Evolutionary conservation across 2,113 vertebrate genomes (phyloP).

Genomic region (Dryoscopus gambensis): DNA sequence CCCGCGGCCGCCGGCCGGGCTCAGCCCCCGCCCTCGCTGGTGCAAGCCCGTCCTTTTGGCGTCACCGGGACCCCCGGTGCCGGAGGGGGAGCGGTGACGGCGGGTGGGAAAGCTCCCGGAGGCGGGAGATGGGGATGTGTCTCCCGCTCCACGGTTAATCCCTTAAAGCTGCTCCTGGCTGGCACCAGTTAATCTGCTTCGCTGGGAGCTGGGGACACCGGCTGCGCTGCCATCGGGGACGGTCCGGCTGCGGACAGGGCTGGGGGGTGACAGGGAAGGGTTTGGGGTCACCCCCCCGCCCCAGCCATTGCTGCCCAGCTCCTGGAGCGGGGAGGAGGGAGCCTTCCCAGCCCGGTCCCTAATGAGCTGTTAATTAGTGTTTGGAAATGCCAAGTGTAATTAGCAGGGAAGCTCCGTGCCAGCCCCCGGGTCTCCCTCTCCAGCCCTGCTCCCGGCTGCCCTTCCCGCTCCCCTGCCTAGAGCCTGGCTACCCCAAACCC

Average conservation of each 20-base stretch:
- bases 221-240: not conserved
- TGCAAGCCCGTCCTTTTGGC: rapidly evolving
- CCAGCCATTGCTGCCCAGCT: not conserved
- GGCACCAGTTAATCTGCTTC: slow-evolving; percentile 28
- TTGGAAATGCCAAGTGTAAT: slow-evolving; percentile 20
- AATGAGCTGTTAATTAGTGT: slow-evolving; percentile 41
- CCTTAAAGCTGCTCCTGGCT: not conserved
- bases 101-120: not conserved
- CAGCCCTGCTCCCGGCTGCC: not conserved
- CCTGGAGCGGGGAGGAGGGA: not conserved
- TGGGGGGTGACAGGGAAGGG: not conserved
- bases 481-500: not conserved
- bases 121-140: not conserved
- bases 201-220: not conserved
- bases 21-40: not conserved
- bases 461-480: not conserved
- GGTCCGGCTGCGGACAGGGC: not conserved
- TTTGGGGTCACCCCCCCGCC: not conserved
- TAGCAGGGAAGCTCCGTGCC: not conserved
- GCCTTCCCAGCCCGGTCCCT: not conserved
- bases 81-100: not conserved
- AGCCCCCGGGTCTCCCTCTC: not conserved
- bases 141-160: not conserved
- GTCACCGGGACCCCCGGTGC: not conserved
- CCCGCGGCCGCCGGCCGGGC: not conserved